phyloP scores from a whole-genome alignment of 2,113 vertebrate genomes.

The Oncorhynchus nerka region DNA sequence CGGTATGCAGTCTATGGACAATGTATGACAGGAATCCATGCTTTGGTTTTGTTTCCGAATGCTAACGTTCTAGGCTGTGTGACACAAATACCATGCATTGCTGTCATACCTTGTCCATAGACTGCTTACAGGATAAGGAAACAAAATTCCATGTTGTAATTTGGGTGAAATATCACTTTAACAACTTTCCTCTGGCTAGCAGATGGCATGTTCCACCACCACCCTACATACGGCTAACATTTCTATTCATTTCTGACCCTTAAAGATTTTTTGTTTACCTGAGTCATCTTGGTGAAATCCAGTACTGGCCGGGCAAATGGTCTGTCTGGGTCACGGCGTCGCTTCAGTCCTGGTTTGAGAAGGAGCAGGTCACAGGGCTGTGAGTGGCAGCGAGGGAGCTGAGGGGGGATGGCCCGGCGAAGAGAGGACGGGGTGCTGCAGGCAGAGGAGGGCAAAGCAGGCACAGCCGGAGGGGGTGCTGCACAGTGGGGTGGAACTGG shows the following conservation, averaged over 20 bases:
- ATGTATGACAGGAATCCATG: too few species aligned
- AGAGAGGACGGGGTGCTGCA: slow-evolving; percentile 83
- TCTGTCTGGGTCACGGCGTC: slow-evolving; percentile 80
- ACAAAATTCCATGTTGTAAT: too few species aligned
- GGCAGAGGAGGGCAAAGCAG: slow-evolving; percentile 79
- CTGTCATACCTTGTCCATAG: too few species aligned
- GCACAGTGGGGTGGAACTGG: slow-evolving; percentile 69
- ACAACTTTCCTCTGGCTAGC: too few species aligned
- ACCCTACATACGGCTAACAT: not conserved
- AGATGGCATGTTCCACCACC: too few species aligned
- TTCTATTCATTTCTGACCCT: not conserved
- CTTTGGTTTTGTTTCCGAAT: too few species aligned
- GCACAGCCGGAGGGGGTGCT: slow-evolving; percentile 66
- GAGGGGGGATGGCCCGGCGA: slow-evolving; percentile 75
- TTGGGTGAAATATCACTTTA: too few species aligned
- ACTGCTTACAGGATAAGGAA: too few species aligned
- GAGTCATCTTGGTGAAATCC: slow-evolving; percentile 86
- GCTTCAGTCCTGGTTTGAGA: slow-evolving; percentile 80
- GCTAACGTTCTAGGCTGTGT: too few species aligned
- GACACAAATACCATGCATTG: too few species aligned
- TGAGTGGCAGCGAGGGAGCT: slow-evolving; percentile 87
- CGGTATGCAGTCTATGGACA: too few species aligned
- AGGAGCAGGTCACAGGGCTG: slow-evolving; percentile 87
- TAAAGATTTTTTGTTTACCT: slow-evolving; percentile 56
- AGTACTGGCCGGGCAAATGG: slow-evolving; percentile 83